Evolutionary conservation across 2,888 invertebrate genomes (phyloP).

Genomic region (Vanessa cardui): DNA sequence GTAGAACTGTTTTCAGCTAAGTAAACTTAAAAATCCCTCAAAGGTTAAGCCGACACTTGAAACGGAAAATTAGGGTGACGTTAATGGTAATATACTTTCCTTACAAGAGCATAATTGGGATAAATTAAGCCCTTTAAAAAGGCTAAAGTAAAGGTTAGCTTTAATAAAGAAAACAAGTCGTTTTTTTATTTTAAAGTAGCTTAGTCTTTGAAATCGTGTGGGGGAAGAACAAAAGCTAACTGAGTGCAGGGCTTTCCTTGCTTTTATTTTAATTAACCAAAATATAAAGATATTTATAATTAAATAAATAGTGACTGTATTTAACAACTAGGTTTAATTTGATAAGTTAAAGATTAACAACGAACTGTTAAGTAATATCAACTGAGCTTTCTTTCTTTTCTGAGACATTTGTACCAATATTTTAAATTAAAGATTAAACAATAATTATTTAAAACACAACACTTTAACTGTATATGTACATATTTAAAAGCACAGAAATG

Average conservation of each 20-base stretch:
- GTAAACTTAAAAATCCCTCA: constrained; percentile 29
- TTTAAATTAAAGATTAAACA: too few relatives aligned
- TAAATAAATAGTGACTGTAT: neutral
- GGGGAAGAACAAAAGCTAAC: neutral
- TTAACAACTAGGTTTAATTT: neutral
- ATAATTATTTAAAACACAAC: too few relatives aligned
- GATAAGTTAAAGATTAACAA: too few relatives aligned
- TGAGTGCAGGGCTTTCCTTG: neutral
- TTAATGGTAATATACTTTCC: constrained; percentile 37
- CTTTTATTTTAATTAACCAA: neutral
- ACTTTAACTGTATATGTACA: too few relatives aligned
- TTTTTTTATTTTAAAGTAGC: constrained; percentile 15
- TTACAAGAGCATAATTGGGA: constrained; percentile 32
- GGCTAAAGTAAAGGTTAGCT: constrained; percentile 21
- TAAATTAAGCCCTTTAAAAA: constrained; percentile 23
- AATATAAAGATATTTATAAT: neutral
- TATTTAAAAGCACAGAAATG: too few relatives aligned
- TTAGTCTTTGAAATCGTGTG: constrained; percentile 8
- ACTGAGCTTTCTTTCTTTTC: too few relatives aligned
- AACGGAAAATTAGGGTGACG: constrained; percentile 35
- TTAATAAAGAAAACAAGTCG: constrained; percentile 15
- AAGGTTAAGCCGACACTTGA: constrained; percentile 28
- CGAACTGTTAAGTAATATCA: too few relatives aligned
- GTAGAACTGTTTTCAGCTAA: constrained; percentile 12
- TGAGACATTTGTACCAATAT: too few relatives aligned